phyloP scores from a whole-genome alignment of 2,888 invertebrate species.

The Lottia gigantea region DNA sequence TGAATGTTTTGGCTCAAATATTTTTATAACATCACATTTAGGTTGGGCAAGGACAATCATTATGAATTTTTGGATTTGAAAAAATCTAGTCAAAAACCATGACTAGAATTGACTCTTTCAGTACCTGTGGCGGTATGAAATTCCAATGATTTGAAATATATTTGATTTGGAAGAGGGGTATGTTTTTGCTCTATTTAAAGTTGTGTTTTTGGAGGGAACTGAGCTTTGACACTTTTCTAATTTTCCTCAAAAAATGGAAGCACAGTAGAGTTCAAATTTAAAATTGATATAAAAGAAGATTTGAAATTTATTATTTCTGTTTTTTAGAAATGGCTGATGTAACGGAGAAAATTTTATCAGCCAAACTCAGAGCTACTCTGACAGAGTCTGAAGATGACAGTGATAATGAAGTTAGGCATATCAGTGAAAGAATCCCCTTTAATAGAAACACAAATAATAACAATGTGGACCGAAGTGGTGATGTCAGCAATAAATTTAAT shows the following conservation, averaged over 20 bases:
- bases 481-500: neutral
- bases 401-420: constrained; percentile 37
- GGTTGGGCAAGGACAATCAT: too few species aligned
- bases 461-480: neutral
- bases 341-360: constrained; percentile 33
- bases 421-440: constrained; percentile 43
- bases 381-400: constrained; percentile 36
- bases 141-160: too few species aligned
- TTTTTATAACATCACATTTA: too few species aligned
- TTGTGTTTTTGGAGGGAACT: constrained; percentile 9
- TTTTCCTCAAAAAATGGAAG: constrained; percentile 24
- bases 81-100: too few species aligned
- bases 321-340: constrained; percentile 48
- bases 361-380: constrained; percentile 34
- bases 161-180: too few species aligned
- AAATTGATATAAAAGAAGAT: neutral
- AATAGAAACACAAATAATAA: constrained; percentile 35
- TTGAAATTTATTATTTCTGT: constrained; percentile 7
- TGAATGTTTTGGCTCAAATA: too few species aligned
- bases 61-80: too few species aligned
- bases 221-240: constrained; percentile 11
- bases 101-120: too few species aligned
- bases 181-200: neutral
- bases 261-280: neutral
- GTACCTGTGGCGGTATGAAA: too few species aligned